These are phyloP conservation scores for Saimiri boliviensis DNA, from an alignment of 2,113 vertebrate species.

Conservation along the genomic window DNA sequence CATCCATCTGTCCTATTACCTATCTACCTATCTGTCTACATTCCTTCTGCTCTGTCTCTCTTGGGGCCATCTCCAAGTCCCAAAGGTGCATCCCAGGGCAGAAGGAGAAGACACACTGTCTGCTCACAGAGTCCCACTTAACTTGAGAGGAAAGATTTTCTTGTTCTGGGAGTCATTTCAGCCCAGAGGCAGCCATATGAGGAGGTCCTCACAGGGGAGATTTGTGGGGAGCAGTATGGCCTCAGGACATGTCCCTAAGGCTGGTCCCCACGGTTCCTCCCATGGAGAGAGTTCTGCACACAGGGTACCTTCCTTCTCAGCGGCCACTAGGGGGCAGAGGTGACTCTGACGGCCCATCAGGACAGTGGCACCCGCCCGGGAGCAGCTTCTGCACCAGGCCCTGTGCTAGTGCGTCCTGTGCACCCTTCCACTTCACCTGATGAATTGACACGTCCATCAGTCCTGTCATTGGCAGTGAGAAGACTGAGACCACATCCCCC, in stretches of 20 bases:
- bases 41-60: neutral
- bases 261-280: neutral
- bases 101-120: neutral
- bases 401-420: neutral
- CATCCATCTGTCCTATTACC: neutral
- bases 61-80: rapidly evolving
- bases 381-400: neutral
- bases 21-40: no score
- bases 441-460: neutral
- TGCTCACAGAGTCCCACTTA: neutral
- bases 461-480: neutral
- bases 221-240: neutral
- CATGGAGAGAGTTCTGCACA: no score
- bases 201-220: neutral
- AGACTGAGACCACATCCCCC: neutral
- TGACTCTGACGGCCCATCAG: neutral
- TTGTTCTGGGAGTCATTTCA: neutral
- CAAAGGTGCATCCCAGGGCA: neutral
- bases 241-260: neutral
- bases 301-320: neutral
- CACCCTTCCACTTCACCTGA: neutral
- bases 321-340: neutral
- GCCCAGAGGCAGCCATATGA: neutral
- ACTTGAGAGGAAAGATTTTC: neutral
- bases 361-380: neutral